These are phyloP conservation scores for Naja naja DNA, from an alignment of 2,113 vertebrate genomes.

Conservation along the genomic window DNA sequence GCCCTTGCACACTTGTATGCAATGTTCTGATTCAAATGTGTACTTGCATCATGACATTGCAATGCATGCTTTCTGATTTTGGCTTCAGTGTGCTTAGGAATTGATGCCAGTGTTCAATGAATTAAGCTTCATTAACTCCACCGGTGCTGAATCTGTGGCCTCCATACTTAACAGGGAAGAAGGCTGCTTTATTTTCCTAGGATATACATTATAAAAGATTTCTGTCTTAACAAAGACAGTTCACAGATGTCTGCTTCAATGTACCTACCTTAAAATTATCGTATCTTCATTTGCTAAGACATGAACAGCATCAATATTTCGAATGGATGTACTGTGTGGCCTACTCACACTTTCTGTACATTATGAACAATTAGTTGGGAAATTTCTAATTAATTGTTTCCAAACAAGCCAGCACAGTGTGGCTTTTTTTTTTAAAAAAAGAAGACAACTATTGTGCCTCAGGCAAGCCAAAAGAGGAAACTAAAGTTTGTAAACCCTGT, in stretches of 20 bases:
- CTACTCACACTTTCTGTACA: not conserved
- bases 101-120: not conserved
- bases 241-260: conserved; percentile 40
- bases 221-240: conserved; percentile 29
- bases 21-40: not conserved
- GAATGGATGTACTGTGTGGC: not conserved
- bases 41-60: not conserved
- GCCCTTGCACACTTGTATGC: not conserved
- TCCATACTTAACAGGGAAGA: not conserved
- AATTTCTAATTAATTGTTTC: not conserved
- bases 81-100: not conserved
- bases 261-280: not conserved
- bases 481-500: not conserved
- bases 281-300: not conserved
- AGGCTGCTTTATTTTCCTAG: not conserved
- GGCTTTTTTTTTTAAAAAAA: not conserved
- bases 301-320: not conserved
- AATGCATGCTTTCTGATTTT: not conserved
- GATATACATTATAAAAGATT: not conserved
- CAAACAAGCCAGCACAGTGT: not conserved
- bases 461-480: not conserved
- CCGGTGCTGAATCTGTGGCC: not conserved
- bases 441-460: not conserved
- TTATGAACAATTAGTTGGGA: not conserved
- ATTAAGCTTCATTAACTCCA: too few relatives aligned